Evolutionary conservation across 2,888 invertebrate species (phyloP), one percentile per base, ranked within the genome.

Genomic region (Caenorhabditis imperialis): DNA sequence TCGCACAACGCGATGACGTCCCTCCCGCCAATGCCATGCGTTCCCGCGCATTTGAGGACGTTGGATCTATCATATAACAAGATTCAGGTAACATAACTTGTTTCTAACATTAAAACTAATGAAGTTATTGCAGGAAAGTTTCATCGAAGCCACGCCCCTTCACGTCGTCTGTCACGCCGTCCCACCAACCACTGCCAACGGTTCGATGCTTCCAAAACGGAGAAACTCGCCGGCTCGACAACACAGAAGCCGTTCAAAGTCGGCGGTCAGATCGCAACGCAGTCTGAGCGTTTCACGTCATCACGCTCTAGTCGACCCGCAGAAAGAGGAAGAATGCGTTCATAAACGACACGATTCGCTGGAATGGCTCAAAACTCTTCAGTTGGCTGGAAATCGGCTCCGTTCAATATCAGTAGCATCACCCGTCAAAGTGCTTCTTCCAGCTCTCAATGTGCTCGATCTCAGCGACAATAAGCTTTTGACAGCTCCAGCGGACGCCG

Each of bases 371-470:
- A 91, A 94, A 67, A 94, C 94, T 0, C 89, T 96, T 78, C 91
- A 96, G 70, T 89, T 98, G 57, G 93, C 95, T 0, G 94, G 94
- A 89, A 98, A 98, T 90, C 90, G 92, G 67, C 89, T 98, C 51
- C 92, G 92, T 0, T 91, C 93, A 48, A 93, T 96, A 74, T 71
- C 79, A 16, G 69, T 74, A 6, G 18, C 58, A 2, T 22, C 23
- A 8, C 55, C 60, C 14, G 38, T 51, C 3, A 58, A 74, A 60
- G 50, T 71, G 14, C 55, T 78, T 1, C 33, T 77, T 89, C 98
- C 98, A 0, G 93, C 93, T 88, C 91, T 99, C 61, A 95, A 95
- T 3, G 95, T 96, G 93, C 89, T 99, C 87, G 97, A 98, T 89
- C 92, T 98, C 23, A 94, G 95, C 82, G 93, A 94, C 88, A 99